Conservation (phyloP, 2,113 vertebrate genomes). For the Stomatorhinus ivindoensis region DNA sequence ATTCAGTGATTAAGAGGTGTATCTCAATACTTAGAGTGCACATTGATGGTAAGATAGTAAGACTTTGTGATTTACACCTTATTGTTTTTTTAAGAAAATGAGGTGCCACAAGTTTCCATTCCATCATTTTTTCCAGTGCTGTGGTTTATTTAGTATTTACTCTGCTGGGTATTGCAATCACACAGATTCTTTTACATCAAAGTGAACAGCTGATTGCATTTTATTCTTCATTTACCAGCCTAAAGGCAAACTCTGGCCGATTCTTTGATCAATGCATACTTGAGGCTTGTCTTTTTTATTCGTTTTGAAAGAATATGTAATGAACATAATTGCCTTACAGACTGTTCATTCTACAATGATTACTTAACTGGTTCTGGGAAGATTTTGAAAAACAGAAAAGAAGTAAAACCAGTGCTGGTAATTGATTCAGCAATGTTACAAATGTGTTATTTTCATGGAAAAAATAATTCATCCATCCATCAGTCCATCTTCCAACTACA, state of each 20-base stretch:
- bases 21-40: background rate
- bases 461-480: background rate
- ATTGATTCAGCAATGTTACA: background rate
- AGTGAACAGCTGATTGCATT: background rate
- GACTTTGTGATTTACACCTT: background rate
- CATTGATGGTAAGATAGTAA: background rate
- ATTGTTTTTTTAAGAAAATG: background rate
- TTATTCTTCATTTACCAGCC: background rate
- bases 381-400: background rate
- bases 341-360: background rate
- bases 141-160: background rate
- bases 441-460: background rate
- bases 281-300: background rate
- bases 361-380: background rate
- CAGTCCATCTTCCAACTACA: background rate
- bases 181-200: background rate
- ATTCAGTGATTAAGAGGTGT: background rate
- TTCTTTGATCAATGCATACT: constrained; percentile 10
- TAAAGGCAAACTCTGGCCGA: background rate
- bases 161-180: background rate
- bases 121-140: background rate
- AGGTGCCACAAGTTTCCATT: background rate
- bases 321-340: constrained; percentile 1
- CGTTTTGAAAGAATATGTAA: background rate
- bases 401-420: background rate